phyloP scores from a whole-genome alignment of 2,888 invertebrate species.

The Prosopocoilus inquinatus region DNA sequence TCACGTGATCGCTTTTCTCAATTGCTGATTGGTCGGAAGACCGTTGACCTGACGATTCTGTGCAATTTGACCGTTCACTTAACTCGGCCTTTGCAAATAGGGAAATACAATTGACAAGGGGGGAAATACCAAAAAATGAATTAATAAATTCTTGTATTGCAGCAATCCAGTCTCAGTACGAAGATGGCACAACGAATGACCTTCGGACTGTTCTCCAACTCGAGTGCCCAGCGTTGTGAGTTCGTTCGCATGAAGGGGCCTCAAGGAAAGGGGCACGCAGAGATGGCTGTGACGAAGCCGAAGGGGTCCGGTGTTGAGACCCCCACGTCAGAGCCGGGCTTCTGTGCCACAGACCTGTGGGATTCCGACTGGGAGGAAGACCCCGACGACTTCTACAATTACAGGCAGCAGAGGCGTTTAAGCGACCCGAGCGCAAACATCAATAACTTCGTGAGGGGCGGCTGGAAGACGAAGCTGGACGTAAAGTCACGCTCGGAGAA shows the following conservation, averaged over 20 bases:
- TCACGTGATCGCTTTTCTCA: too few species aligned
- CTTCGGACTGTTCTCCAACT: slow-evolving; percentile 80
- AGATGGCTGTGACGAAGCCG: slow-evolving; percentile 95
- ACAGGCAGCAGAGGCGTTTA: slow-evolving; percentile 71
- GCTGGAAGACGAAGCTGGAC: slow-evolving; percentile 71
- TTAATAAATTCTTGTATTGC: slow-evolving; percentile 32
- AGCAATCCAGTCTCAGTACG: slow-evolving; percentile 89
- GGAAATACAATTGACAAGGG: too few species aligned
- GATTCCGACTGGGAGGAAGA: slow-evolving; percentile 88
- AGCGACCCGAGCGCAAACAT: slow-evolving; percentile 93
- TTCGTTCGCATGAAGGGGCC: slow-evolving; percentile 99
- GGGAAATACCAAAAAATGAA: too few species aligned
- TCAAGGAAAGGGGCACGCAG: slow-evolving; percentile 92
- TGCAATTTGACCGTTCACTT: too few species aligned
- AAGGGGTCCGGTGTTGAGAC: slow-evolving; percentile 92
- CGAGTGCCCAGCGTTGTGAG: slow-evolving; percentile 83
- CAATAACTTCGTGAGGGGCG: slow-evolving; percentile 78
- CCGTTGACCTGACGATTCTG: too few species aligned
- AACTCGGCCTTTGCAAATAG: too few species aligned
- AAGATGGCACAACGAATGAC: slow-evolving; percentile 96
- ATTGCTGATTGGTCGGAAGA: too few species aligned
- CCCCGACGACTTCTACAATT: slow-evolving; percentile 79
- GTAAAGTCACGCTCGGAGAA: slow-evolving; percentile 83
- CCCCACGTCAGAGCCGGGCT: slow-evolving; percentile 85
- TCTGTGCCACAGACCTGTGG: slow-evolving; percentile 84